These are phyloP conservation scores for Oxyscelio sp. DNA, from an alignment of 2,888 invertebrate species.

Conservation along the genomic window DNA sequence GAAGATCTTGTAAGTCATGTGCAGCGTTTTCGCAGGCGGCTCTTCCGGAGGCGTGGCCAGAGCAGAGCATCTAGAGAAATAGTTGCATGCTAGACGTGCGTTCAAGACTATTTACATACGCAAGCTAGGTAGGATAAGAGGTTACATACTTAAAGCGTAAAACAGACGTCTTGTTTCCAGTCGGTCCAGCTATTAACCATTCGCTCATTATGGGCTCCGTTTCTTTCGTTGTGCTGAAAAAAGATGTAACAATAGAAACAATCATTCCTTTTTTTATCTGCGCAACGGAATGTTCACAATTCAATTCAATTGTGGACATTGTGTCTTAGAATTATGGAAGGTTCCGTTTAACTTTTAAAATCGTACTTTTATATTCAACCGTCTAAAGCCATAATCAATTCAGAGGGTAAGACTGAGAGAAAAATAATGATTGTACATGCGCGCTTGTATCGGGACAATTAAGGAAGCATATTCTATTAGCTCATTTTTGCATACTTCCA, in stretches of 20 bases:
- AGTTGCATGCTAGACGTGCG: conserved; percentile 58
- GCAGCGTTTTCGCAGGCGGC: conserved; percentile 89
- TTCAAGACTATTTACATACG: conserved; percentile 59
- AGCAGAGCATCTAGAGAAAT: conserved; percentile 85
- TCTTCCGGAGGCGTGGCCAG: conserved; percentile 86
- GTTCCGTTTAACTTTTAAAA: no score
- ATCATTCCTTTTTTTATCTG: no score
- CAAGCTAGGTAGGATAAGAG: conserved; percentile 40
- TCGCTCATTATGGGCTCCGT: conserved; percentile 82
- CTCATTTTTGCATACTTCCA: conserved; percentile 69
- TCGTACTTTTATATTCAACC: conserved; percentile 1
- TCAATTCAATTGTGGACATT: no score
- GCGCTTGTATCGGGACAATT: conserved; percentile 25
- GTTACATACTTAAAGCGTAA: conserved; percentile 86
- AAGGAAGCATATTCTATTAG: conserved; percentile 58
- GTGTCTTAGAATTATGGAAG: no score
- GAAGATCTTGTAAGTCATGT: conserved; percentile 94
- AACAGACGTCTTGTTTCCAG: conserved; percentile 83
- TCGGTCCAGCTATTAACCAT: conserved; percentile 85
- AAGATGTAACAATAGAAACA: no score
- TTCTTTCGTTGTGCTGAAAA: conserved; percentile 83
- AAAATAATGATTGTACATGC: conserved; percentile 3
- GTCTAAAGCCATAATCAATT: conserved; percentile 13
- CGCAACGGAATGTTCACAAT: no score
- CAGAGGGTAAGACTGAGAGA: conserved; percentile 38